Base-by-base conservation (phyloP, 23 tunicate species). In the Diplosoma virens region DNA sequence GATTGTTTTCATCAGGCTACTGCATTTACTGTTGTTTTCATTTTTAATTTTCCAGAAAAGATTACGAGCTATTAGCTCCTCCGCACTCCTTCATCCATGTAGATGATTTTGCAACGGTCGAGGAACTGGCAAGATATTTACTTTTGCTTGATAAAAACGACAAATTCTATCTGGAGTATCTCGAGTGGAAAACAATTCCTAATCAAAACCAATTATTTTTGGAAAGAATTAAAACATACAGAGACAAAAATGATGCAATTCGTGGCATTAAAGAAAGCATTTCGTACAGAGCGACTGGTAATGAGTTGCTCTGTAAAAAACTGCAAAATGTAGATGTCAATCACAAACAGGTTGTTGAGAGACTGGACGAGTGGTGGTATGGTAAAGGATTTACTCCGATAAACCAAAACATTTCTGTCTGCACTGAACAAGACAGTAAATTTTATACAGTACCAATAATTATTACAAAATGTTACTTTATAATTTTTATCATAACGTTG, bases 51-150 rank as follows among this genome's bases (percentile, higher is more conserved):
- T 11, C 11, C 71, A 77, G 94, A 30, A 59, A 48, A 34, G 80
- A 81, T 52, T 87, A 87, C 63, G 86, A 87, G 50, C 27, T 24
- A 50, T 30, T 65, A 0, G 94, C 94, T 0, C 86, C 94, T 1
- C 66, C 73, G 48, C 58, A 81, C 32, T 87, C 94, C 18, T 87
- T 81, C 46, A 87, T 87, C 17, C 94, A 87, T 73, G 78, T 87
- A 1, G 74, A 87, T 37, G 94, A 87, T 55, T 87, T 87, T 75
- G 21, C 73, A 21, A 45, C 84, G 11, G 25, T 76, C 16, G 26
- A 75, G 75, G 67, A 74, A 0, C 82, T 87, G 7, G 94, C 82
- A 14, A 56, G 37, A 0, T 87, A 73, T 81, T 58, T 87, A 3
- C 30, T 23, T n/a, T 25, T 54, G 3, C 66, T 87, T 1, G 67